These are phyloP conservation scores for Eublepharis macularius DNA, from an alignment of 2,113 vertebrate genomes.

Conservation along the genomic window DNA sequence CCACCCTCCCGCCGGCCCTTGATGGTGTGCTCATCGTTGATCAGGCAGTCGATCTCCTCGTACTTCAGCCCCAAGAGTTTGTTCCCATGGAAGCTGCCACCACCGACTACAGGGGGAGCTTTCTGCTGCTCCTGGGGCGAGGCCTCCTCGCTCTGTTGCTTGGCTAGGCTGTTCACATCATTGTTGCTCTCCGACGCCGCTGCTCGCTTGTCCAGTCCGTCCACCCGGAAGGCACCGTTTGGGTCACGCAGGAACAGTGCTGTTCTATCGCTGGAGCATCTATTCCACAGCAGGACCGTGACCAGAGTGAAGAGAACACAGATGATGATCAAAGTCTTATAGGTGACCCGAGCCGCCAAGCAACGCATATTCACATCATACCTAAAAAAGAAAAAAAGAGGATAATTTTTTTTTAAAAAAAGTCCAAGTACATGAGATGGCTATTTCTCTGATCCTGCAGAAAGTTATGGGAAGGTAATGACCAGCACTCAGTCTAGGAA, in stretches of 20 bases:
- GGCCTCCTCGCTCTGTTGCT: conserved; percentile 80
- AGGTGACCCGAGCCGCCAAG: conserved; percentile 94
- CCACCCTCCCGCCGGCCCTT: conserved; percentile 87
- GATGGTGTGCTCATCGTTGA: conserved; percentile 92
- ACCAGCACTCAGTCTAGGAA: background rate
- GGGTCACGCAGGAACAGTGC: conserved; percentile 69
- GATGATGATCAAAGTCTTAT: conserved; percentile 95
- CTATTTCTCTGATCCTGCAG: background rate
- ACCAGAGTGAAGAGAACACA: conserved; percentile 91
- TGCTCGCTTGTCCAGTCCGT: conserved; percentile 68
- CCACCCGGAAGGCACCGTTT: conserved; percentile 70
- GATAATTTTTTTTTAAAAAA: background rate
- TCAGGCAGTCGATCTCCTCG: conserved; percentile 96
- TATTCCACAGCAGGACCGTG: conserved; percentile 93
- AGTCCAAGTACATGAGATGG: background rate
- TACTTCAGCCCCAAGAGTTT: conserved; percentile 78
- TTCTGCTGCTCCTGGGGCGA: conserved; percentile 75
- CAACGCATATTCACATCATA: conserved; percentile 94
- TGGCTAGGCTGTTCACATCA: conserved; percentile 45
- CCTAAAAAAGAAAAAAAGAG: conserved; percentile 69
- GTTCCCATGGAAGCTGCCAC: conserved; percentile 56
- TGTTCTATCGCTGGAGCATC: conserved; percentile 84
- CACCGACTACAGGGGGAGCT: conserved; percentile 81
- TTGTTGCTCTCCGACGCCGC: conserved; percentile 61
- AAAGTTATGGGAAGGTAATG: background rate